These are phyloP conservation scores for Cettia cetti DNA, from an alignment of 2,113 vertebrate species.

Conservation along the genomic window DNA sequence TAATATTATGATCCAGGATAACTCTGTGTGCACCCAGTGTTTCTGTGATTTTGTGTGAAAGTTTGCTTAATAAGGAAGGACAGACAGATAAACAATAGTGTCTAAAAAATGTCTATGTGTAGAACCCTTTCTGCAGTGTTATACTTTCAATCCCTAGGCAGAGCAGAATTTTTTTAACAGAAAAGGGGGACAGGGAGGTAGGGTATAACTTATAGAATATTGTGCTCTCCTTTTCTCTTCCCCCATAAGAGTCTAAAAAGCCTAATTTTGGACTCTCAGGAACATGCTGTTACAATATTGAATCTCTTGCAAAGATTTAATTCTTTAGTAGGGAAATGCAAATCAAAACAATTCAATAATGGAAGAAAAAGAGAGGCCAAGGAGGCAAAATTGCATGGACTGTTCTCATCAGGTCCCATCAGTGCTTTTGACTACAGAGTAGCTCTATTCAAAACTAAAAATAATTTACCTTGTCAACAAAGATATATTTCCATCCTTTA, in stretches of 20 bases:
- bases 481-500: not conserved
- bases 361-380: not conserved
- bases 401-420: not conserved
- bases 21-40: fast-evolving
- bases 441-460: not conserved
- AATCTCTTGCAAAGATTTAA: not conserved
- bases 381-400: not conserved
- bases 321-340: not conserved
- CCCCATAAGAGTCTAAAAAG: not conserved
- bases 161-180: not conserved
- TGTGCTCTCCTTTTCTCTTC: not conserved
- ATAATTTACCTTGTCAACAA: not conserved
- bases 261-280: not conserved
- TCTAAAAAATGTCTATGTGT: not conserved
- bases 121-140: not conserved
- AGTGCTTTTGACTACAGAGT: not conserved
- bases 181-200: not conserved
- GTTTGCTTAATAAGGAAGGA: not conserved
- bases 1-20: not conserved
- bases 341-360: not conserved
- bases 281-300: not conserved
- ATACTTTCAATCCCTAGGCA: not conserved
- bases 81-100: not conserved
- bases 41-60: not conserved
- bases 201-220: not conserved